These are phyloP conservation scores for Callyntrura sp. DNA, from an alignment of 2,888 invertebrate species.

Conservation along the genomic window DNA sequence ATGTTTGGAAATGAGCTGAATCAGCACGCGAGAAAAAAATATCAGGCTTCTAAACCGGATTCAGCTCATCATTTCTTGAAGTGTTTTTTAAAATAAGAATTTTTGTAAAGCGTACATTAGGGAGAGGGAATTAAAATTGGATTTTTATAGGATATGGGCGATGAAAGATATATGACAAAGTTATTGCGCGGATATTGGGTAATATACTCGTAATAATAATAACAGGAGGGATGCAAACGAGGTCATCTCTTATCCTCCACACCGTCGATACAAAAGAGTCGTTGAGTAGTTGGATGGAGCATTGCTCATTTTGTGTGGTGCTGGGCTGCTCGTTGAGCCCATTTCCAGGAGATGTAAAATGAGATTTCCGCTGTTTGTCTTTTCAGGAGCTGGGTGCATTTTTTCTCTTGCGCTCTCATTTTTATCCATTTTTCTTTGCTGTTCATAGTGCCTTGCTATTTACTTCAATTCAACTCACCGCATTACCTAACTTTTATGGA, in stretches of 20 bases:
- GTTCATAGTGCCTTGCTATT: not conserved
- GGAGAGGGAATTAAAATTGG: too few relatives aligned
- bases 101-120: not conserved
- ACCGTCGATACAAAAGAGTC: too few relatives aligned
- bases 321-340: not conserved
- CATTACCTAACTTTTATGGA: not conserved
- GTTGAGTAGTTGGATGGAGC: not conserved
- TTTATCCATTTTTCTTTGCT: not conserved
- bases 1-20: too few relatives aligned
- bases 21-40: conserved; percentile 27
- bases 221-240: conserved; percentile 12
- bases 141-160: not conserved
- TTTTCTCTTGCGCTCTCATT: conserved; percentile 1
- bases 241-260: conserved; percentile 2
- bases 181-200: not conserved
- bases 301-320: conserved; percentile 29
- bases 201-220: not conserved
- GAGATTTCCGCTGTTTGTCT: conserved; percentile 33
- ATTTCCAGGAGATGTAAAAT: conserved; percentile 30
- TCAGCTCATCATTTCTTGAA: not conserved
- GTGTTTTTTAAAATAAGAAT: not conserved
- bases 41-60: conserved; percentile 3
- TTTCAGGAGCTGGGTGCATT: not conserved
- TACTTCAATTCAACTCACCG: not conserved
- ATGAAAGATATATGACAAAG: not conserved